Evolutionary conservation across 2,113 vertebrate genomes (phyloP).

Genomic region (Calypte anna): DNA sequence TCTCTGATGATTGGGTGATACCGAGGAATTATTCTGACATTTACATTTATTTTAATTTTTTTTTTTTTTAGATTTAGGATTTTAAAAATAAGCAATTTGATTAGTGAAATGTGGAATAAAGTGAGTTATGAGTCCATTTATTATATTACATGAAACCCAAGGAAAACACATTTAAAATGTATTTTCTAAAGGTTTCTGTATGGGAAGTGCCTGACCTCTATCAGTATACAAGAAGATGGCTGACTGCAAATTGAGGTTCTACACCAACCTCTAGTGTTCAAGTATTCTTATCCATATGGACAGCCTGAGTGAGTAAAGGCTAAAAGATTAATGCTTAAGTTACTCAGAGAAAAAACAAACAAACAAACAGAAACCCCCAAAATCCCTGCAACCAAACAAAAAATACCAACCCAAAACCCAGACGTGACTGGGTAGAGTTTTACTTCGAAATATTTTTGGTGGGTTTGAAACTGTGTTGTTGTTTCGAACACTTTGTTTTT

Average conservation of each 20-base stretch:
- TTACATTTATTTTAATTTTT: accelerated
- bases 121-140: not conserved
- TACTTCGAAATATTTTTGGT: not conserved
- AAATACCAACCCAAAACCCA: too few relatives aligned
- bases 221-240: not conserved
- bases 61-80: not conserved
- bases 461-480: not conserved
- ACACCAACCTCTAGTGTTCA: not conserved
- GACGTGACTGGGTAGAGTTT: accelerated
- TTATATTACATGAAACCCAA: not conserved
- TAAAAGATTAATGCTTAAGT: not conserved
- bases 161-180: not conserved
- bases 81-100: not conserved
- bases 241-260: not conserved
- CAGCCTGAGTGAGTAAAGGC: not conserved
- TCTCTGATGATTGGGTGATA: not conserved
- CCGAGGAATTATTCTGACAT: not conserved
- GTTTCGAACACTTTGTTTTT: not conserved
- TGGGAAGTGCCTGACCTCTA: not conserved
- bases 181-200: not conserved
- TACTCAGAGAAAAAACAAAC: not conserved
- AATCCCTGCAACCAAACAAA: too few relatives aligned
- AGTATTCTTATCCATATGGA: not conserved
- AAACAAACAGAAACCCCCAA: too few relatives aligned
- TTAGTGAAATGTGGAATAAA: not conserved